Percentiles rank a stretch among this genome's conserved stretches.
Evolutionary conservation across 2,888 invertebrate species (phyloP).

Genomic region (Electrophaes corylata): DNA sequence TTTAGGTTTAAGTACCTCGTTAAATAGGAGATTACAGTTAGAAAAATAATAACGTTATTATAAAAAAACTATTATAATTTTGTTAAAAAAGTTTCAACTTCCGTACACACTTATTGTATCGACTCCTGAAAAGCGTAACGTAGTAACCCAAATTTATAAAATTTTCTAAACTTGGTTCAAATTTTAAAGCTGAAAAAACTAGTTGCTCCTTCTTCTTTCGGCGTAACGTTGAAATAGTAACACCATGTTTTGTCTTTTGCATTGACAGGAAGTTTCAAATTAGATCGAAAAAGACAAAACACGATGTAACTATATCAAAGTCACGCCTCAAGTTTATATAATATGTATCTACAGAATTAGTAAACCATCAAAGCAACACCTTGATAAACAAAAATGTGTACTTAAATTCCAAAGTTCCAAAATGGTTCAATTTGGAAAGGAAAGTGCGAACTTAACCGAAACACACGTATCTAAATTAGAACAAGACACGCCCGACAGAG

Average conservation of each 20-base stretch:
- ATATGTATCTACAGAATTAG: too few species aligned
- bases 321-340: too few species aligned
- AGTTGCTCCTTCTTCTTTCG: too few species aligned
- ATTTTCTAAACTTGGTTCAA: background rate
- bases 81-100: background rate
- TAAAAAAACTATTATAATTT: background rate
- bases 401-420: background rate
- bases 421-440: background rate
- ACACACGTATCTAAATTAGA: slow-evolving; percentile 17
- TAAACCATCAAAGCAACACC: background rate
- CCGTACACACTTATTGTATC: background rate
- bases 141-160: background rate
- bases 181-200: background rate
- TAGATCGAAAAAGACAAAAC: too few species aligned
- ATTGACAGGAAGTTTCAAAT: too few species aligned
- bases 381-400: background rate
- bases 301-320: too few species aligned
- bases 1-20: slow-evolving; percentile 36
- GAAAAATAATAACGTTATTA: slow-evolving; percentile 20
- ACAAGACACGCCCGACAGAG: slow-evolving; percentile 12
- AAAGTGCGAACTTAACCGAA: slow-evolving; percentile 1
- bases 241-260: too few species aligned
- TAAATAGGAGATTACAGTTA: slow-evolving; percentile 13
- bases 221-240: too few species aligned
- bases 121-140: background rate